Conservation (phyloP, 1,140 invertebrate genomes). For the Pygmarrhopalites habei region DNA sequence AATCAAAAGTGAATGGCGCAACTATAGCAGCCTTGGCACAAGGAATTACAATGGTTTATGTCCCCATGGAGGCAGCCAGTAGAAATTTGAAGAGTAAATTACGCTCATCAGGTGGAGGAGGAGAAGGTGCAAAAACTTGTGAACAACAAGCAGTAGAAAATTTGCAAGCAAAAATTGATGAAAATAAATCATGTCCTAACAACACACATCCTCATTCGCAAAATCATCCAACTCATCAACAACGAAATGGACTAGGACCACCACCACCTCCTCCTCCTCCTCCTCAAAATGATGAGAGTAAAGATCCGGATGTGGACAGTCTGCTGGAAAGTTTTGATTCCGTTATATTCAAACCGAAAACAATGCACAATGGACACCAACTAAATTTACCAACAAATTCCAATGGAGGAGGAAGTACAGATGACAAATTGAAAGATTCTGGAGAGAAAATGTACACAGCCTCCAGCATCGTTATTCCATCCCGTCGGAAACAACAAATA, state of each 20-base stretch:
- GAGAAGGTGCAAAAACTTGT: neutral
- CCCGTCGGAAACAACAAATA: constrained; percentile 17
- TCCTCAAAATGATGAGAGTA: constrained; percentile 8
- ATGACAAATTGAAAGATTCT: no score
- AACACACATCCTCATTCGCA: no score
- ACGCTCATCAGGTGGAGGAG: neutral
- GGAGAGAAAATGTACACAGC: no score
- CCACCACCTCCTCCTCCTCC: no score
- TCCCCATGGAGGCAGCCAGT: constrained; percentile 38
- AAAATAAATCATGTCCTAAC: no score
- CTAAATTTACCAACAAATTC: neutral
- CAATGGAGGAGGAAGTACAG: no score
- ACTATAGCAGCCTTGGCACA: constrained; percentile 22
- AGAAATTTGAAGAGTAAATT: neutral
- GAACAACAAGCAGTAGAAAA: neutral
- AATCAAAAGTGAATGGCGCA: constrained; percentile 13
- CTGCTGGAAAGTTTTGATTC: constrained; percentile 37
- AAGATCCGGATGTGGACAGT: constrained; percentile 30
- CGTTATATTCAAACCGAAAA: constrained; percentile 33
- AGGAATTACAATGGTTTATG: constrained; percentile 36
- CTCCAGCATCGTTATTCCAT: no score
- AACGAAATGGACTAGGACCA: no score
- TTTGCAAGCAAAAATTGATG: neutral
- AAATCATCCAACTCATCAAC: no score
- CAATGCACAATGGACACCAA: neutral